These are phyloP conservation scores for Sciurus niger DNA, from an alignment of 2,113 vertebrate genomes.

Conservation along the genomic window DNA sequence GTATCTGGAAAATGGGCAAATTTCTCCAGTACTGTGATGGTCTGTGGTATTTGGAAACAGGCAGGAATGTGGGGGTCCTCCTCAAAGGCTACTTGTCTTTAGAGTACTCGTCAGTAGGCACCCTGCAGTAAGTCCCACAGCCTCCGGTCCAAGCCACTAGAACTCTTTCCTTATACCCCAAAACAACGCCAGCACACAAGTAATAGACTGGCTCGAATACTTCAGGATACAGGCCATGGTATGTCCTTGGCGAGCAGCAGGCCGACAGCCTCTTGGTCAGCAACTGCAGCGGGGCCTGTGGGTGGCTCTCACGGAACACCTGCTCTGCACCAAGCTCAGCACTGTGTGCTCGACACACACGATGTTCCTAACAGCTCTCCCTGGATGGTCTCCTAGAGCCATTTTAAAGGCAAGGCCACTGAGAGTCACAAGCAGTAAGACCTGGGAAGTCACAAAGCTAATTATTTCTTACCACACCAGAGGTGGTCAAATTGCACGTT, in stretches of 20 bases:
- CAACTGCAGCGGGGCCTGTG: not conserved
- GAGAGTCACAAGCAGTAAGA: not conserved
- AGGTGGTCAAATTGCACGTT: not conserved
- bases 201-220: not conserved
- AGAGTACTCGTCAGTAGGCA: not conserved
- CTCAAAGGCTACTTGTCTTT: not conserved
- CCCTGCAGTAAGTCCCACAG: not conserved
- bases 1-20: not conserved
- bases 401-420: not conserved
- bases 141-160: not conserved
- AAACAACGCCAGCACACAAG: not conserved
- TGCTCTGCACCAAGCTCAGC: fast-evolving
- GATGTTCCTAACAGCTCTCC: not conserved
- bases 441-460: not conserved
- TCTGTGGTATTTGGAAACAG: not conserved
- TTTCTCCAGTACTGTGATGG: not conserved
- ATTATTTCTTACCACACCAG: not conserved
- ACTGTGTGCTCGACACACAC: fast-evolving
- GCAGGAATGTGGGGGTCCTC: not conserved
- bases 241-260: not conserved
- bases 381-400: not conserved
- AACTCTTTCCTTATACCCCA: not conserved
- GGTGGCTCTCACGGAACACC: not conserved
- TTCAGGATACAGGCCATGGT: not conserved
- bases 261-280: fast-evolving